Conservation (phyloP, 2,113 vertebrate species). For the Crypturellus undulatus region DNA sequence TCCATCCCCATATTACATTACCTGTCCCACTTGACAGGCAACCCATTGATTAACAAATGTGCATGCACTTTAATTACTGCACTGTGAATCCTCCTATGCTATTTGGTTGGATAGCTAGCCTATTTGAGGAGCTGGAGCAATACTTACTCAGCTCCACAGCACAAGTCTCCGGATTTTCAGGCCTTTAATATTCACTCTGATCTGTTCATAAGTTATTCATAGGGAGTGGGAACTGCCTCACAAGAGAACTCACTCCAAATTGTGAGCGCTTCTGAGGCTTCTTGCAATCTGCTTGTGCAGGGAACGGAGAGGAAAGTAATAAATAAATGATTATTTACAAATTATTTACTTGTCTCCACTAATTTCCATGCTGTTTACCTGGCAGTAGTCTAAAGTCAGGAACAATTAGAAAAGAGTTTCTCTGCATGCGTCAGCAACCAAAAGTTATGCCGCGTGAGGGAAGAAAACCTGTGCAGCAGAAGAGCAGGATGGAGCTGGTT, state of each 20-base stretch:
- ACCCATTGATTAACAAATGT: neutral
- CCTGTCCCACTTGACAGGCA: neutral
- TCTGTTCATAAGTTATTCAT: constrained; percentile 67
- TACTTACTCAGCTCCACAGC: neutral
- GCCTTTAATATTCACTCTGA: constrained; percentile 60
- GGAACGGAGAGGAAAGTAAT: constrained; percentile 58
- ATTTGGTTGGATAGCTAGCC: neutral
- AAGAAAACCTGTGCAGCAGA: neutral
- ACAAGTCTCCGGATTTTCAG: constrained; percentile 26
- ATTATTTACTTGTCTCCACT: constrained; percentile 70
- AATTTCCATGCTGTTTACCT: constrained; percentile 52
- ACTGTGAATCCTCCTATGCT: neutral
- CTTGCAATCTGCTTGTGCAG: constrained; percentile 47
- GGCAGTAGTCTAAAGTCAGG: constrained; percentile 42
- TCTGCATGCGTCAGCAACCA: neutral
- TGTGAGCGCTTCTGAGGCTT: constrained; percentile 16
- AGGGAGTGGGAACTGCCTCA: constrained; percentile 55
- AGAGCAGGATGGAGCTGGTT: neutral
- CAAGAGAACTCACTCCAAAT: constrained; percentile 46
- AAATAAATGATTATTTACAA: constrained; percentile 71
- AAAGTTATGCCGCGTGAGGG: neutral
- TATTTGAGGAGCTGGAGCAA: neutral
- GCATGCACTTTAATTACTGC: constrained; percentile 4
- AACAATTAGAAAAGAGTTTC: constrained; percentile 1
- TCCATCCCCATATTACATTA: neutral